Evolutionary conservation across 2,797 vertebrate species (phyloP).

Genomic region (Anableps anableps): DNA sequence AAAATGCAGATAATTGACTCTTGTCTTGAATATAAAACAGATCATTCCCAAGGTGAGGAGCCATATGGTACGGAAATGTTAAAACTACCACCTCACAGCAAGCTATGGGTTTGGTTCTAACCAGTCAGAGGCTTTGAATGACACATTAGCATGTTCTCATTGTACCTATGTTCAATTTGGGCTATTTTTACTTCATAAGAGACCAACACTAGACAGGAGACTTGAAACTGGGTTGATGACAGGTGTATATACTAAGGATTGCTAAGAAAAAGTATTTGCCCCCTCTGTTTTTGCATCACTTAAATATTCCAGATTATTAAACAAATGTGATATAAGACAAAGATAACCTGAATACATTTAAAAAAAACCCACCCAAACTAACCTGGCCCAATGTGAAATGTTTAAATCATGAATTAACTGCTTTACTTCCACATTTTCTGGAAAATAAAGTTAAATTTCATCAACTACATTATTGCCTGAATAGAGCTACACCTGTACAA

Average conservation of each 20-base stretch:
- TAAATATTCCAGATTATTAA: neutral
- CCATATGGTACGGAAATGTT: constrained; percentile 10
- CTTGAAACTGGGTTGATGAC: neutral
- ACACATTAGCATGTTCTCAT: neutral
- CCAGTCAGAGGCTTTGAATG: neutral
- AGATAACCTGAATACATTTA: neutral
- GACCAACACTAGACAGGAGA: neutral
- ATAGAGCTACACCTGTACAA: no score
- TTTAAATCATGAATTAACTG: no score
- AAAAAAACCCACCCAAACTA: neutral
- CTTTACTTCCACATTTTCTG: no score
- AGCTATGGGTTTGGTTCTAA: neutral
- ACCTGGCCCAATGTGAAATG: neutral
- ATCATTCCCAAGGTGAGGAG: constrained; percentile 4
- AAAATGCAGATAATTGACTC: constrained; percentile 24
- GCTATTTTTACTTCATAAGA: neutral
- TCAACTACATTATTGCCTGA: no score
- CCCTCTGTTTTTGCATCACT: neutral
- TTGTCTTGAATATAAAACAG: constrained; percentile 24
- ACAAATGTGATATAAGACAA: neutral
- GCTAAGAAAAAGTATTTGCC: neutral
- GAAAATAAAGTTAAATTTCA: no score
- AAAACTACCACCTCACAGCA: neutral
- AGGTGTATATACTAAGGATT: no score
- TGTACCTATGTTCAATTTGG: neutral